Evolutionary conservation across 2,113 vertebrate species (phyloP).

Genomic region (Craseonycteris thonglongyai): DNA sequence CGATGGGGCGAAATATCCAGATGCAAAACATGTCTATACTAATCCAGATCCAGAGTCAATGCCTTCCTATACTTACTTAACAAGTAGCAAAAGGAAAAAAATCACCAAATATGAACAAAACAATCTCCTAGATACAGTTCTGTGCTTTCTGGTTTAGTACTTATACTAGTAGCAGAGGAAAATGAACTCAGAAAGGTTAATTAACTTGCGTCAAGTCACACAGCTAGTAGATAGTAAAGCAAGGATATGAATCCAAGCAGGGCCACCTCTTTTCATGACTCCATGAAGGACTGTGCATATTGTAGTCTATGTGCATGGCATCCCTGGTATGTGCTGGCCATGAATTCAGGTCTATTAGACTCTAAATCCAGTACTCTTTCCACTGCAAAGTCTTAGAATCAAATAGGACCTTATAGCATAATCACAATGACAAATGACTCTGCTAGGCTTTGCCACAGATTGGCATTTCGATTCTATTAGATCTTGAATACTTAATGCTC

Average conservation of each 20-base stretch:
- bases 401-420: background rate
- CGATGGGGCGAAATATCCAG: background rate
- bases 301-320: background rate
- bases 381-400: background rate
- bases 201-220: background rate
- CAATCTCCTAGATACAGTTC: background rate
- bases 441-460: background rate
- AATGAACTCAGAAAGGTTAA: background rate
- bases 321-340: background rate
- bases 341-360: background rate
- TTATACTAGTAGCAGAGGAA: background rate
- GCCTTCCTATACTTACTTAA: background rate
- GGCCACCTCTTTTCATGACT: background rate
- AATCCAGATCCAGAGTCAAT: background rate
- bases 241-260: background rate
- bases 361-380: background rate
- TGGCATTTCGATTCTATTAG: conserved; percentile 18
- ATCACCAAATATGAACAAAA: background rate
- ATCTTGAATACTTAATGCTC: background rate
- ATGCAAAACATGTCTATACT: background rate
- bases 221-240: background rate
- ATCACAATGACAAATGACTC: conserved; percentile 30
- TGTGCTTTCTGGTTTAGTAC: background rate
- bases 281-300: background rate
- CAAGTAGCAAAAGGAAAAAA: background rate